phyloP scores from a whole-genome alignment of 2,113 vertebrate genomes.

The Pipra filicauda region DNA sequence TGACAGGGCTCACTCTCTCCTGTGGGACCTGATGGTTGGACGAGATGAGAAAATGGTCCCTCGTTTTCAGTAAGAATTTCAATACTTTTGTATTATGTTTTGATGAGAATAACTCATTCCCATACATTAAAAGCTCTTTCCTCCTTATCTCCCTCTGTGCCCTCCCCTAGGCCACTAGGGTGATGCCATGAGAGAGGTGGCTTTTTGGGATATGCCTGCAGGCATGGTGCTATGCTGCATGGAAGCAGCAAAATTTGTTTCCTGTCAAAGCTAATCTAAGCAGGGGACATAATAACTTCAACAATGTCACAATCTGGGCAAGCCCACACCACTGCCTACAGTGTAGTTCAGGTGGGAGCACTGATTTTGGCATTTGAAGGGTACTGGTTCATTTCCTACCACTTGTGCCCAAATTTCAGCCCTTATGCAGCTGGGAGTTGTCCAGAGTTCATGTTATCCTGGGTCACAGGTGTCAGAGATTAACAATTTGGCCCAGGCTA shows the following conservation, averaged over 20 bases:
- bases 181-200: not conserved
- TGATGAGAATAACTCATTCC: not conserved
- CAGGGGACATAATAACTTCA: not conserved
- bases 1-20: not conserved
- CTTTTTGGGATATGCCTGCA: not conserved
- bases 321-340: not conserved
- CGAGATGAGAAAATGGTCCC: not conserved
- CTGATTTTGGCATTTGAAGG: not conserved
- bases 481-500: not conserved
- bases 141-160: not conserved
- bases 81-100: not conserved
- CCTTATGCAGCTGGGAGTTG: not conserved
- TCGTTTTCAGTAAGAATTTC: not conserved
- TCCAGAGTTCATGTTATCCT: not conserved
- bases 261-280: not conserved
- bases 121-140: not conserved
- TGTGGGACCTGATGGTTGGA: not conserved
- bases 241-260: not conserved
- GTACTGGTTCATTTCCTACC: not conserved
- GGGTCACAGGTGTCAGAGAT: not conserved
- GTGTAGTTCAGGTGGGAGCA: not conserved
- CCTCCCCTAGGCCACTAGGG: accelerated
- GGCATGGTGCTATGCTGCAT: not conserved
- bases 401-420: not conserved
- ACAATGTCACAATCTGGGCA: not conserved